These are phyloP conservation scores for Polydesmus complanatus DNA, from an alignment of 2,888 invertebrate species.

Conservation along the genomic window DNA sequence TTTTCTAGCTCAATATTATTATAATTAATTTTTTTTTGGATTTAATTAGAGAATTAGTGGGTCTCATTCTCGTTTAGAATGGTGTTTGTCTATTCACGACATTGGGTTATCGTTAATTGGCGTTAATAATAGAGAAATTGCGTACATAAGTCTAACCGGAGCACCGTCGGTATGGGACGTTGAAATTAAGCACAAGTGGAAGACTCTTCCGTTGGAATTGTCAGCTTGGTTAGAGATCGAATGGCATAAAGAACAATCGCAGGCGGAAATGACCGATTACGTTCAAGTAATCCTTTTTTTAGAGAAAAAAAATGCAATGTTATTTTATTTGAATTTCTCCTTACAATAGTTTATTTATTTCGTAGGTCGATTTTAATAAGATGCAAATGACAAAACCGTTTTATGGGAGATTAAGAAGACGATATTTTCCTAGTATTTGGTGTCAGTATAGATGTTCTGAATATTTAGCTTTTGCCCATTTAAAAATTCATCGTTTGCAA, in stretches of 20 bases:
- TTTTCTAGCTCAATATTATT: neutral
- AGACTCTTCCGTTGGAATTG: constrained; percentile 56
- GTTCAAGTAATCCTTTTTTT: constrained; percentile 39
- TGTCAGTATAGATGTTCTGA: constrained; percentile 54
- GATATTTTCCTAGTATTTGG: constrained; percentile 60
- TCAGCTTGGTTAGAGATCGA: constrained; percentile 71
- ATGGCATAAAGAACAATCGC: constrained; percentile 51
- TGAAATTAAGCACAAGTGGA: constrained; percentile 64
- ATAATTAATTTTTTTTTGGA: neutral
- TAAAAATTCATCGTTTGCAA: constrained; percentile 50
- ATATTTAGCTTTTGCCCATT: constrained; percentile 49
- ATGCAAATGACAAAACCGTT: constrained; percentile 81
- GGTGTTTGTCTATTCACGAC: constrained; percentile 31
- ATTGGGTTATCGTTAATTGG: constrained; percentile 43
- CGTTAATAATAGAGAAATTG: constrained; percentile 41
- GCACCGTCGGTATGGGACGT: constrained; percentile 68
- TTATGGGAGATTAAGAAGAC: constrained; percentile 58
- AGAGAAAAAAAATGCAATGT: neutral
- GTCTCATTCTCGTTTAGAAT: constrained; percentile 13
- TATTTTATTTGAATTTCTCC: neutral
- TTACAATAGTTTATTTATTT: neutral
- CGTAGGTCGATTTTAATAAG: constrained; percentile 59
- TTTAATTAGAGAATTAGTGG: constrained; percentile 14
- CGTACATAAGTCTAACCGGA: constrained; percentile 51
- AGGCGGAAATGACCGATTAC: constrained; percentile 61